Conservation (phyloP, 2,113 vertebrate species). For the Chelonoidis abingdonii region DNA sequence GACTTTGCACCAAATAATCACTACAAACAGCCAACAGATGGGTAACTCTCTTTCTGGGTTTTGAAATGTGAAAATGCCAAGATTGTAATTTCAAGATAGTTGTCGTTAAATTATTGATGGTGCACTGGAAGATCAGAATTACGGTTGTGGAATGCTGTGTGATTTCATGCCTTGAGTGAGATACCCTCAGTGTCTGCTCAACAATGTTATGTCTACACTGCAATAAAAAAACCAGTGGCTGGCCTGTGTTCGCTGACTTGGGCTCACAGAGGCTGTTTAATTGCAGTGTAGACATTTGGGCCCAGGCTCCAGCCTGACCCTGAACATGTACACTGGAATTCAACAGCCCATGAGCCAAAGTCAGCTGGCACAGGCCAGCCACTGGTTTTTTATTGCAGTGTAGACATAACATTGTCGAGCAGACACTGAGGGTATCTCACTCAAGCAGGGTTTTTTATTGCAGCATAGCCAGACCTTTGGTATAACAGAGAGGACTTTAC, state of each 20-base stretch:
- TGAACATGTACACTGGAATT: background rate
- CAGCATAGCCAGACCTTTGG: background rate
- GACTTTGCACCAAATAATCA: fast-evolving
- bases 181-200: too few relatives aligned
- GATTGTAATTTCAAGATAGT: fast-evolving
- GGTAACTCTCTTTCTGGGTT: background rate
- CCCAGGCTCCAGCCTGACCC: background rate
- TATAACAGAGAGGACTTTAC: background rate
- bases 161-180: fast-evolving
- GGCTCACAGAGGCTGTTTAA: background rate
- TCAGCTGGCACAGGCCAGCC: background rate
- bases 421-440: too few relatives aligned
- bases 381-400: background rate
- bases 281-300: background rate
- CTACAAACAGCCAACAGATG: fast-evolving
- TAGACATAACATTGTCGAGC: too few relatives aligned
- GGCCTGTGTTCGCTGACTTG: background rate
- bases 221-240: background rate
- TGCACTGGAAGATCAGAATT: fast-evolving
- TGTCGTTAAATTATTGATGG: fast-evolving
- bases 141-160: fast-evolving
- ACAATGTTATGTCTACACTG: background rate
- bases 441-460: too few relatives aligned
- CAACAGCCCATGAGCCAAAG: background rate
- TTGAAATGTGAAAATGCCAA: background rate